Evolutionary conservation across 2,888 invertebrate genomes (phyloP).

Genomic region (Netelia inedita): DNA sequence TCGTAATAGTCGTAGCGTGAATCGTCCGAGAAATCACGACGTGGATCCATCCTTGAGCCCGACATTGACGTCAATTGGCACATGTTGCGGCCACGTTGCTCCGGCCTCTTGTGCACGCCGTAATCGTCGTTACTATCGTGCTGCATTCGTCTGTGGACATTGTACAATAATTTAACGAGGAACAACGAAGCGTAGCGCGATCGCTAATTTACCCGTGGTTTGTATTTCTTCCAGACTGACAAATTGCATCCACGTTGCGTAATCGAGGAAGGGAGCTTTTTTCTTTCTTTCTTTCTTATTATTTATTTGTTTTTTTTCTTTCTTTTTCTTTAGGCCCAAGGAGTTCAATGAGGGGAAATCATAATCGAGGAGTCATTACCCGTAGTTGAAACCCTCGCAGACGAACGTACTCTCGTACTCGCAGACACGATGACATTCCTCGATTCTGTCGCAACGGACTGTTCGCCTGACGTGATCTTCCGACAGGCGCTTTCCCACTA

Average conservation of each 20-base stretch:
- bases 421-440: conserved; percentile 92
- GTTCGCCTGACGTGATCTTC: conserved; percentile 90
- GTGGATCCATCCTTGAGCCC: conserved; percentile 89
- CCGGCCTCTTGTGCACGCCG: conserved; percentile 17
- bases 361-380: conserved; percentile 85
- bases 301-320: conserved; percentile 13
- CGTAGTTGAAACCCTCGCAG: conserved; percentile 94
- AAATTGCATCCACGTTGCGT: not conserved
- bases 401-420: conserved; percentile 90
- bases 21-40: conserved; percentile 88
- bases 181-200: too few relatives aligned
- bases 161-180: too few relatives aligned
- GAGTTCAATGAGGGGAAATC: not conserved
- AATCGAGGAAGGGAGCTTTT: too few relatives aligned
- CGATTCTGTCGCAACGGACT: conserved; percentile 90
- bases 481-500: conserved; percentile 91
- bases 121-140: conserved; percentile 1
- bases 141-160: not conserved
- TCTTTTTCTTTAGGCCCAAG: conserved; percentile 4
- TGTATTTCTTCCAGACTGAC: not conserved
- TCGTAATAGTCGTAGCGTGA: conserved; percentile 93
- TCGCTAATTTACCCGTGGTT: not conserved
- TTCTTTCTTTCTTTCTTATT: too few relatives aligned
- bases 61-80: conserved; percentile 70
- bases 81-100: conserved; percentile 54